Evolutionary conservation across 2,113 vertebrate species (phyloP).

Genomic region (sheep (Ovis aries)): ARS-UI_Ramb_v3.0 NC_056068.1:34660501-34661000

Average conservation of each 20-base stretch:
- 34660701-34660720: neutral
- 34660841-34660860: neutral
- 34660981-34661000: neutral
- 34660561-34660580: neutral
- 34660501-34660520: neutral
- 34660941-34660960: fast-evolving
- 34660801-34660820: neutral
- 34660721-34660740: neutral
- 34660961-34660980: neutral
- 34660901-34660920: neutral
- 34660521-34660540: neutral
- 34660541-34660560: neutral
- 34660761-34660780: neutral
- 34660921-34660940: neutral
- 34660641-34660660: neutral
- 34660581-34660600: neutral
- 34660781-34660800: neutral
- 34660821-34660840: neutral
- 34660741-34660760: neutral
- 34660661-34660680: neutral
- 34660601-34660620: neutral
- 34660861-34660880: neutral
- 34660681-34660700: neutral
- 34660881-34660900: neutral
- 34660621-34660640: neutral